These are phyloP conservation scores for Xenopus borealis DNA, from an alignment of 2,113 vertebrate genomes.

Conservation along the genomic window DNA sequence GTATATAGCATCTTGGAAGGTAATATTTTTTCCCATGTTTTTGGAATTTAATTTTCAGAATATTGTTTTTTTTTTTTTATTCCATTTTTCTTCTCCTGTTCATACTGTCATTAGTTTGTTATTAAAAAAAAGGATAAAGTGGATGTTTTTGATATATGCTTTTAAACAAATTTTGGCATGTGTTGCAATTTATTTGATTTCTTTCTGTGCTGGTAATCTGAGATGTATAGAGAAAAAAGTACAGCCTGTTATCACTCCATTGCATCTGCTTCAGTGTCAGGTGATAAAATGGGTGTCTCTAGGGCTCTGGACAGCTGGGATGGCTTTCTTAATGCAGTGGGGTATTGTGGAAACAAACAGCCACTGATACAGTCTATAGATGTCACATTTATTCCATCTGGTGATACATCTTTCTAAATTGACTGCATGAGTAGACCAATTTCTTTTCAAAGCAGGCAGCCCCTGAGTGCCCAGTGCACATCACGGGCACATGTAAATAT, in stretches of 20 bases:
- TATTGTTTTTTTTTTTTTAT: too few species aligned
- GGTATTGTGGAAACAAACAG: constrained; percentile 99
- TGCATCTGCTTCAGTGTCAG: constrained; percentile 98
- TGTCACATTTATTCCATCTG: constrained; percentile 98
- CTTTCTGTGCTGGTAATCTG: constrained; percentile 84
- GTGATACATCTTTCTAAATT: constrained; percentile 89
- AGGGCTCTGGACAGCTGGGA: constrained; percentile 84
- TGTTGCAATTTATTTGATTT: constrained; percentile 47
- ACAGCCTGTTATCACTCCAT: constrained; percentile 90
- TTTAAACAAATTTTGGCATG: neutral
- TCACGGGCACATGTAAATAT: neutral
- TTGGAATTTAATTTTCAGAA: too few species aligned
- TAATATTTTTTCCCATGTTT: too few species aligned
- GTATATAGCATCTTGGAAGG: too few species aligned
- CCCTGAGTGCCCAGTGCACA: constrained; percentile 5
- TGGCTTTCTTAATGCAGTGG: constrained; percentile 94
- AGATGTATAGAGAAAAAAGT: constrained; percentile 89
- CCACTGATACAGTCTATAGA: constrained; percentile 97
- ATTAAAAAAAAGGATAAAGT: too few species aligned
- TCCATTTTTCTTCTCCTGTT: too few species aligned
- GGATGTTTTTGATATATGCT: too few species aligned
- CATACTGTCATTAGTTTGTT: too few species aligned
- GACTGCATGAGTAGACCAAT: constrained; percentile 68
- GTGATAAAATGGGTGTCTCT: constrained; percentile 94
- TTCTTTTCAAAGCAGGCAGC: constrained; percentile 74